A percentile compares a stretch with the other conserved stretches of the same genome.
phyloP scores from a whole-genome alignment of 1,140 invertebrate genomes.

The Manduca sexta region DNA sequence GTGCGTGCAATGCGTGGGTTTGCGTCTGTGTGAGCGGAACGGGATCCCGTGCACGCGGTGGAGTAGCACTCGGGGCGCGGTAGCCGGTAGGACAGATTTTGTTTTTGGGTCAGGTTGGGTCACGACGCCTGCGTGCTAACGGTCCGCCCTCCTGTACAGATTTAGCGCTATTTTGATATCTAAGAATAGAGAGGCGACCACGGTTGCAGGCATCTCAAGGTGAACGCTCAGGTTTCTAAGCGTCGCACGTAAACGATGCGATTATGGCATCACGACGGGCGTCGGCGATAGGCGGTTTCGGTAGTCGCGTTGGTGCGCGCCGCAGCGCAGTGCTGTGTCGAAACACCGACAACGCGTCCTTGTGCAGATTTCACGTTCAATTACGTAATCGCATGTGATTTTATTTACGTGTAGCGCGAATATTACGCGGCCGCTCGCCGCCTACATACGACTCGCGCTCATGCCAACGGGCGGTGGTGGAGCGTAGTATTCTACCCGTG shows the following conservation, averaged over 20 bases:
- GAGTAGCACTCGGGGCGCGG: conserved; percentile 45
- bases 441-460: conserved; percentile 22
- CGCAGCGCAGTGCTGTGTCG: conserved; percentile 49
- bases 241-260: conserved; percentile 60
- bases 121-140: conserved; percentile 64
- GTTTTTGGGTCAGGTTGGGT: conserved; percentile 69
- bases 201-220: conserved; percentile 55
- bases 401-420: conserved; percentile 40
- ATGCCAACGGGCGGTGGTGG: conserved; percentile 16
- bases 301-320: no score
- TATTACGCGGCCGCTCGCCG: conserved; percentile 28
- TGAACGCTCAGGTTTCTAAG: conserved; percentile 68
- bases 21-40: conserved; percentile 37
- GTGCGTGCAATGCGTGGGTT: conserved; percentile 20
- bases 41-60: conserved; percentile 63
- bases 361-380: conserved; percentile 60
- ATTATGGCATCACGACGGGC: conserved; percentile 58
- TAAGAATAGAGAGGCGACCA: conserved; percentile 61
- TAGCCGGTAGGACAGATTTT: conserved; percentile 46
- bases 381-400: conserved; percentile 51
- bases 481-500: conserved; percentile 47
- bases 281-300: conserved; percentile 3
- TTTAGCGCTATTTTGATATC: conserved; percentile 51
- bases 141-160: conserved; percentile 39
- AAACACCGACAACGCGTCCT: conserved; percentile 50